These are phyloP conservation scores for Portunus trituberculatus DNA, from an alignment of 1,140 invertebrate species.

Conservation along the genomic window DNA sequence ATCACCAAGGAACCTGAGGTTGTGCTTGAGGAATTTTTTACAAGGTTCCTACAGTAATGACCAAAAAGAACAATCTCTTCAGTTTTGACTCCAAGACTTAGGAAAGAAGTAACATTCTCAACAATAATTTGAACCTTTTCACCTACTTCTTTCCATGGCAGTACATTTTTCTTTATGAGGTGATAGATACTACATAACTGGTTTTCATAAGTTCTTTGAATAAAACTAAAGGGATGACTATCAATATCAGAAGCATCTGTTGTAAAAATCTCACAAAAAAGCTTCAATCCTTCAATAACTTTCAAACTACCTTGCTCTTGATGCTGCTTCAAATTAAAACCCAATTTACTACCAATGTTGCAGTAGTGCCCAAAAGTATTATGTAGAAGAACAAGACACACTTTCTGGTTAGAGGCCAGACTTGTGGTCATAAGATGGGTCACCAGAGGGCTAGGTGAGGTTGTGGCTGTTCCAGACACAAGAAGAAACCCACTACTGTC, in stretches of 20 bases:
- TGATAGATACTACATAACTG: slow-evolving; percentile 57
- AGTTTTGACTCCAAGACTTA: slow-evolving; percentile 30
- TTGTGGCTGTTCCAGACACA: slow-evolving; percentile 44
- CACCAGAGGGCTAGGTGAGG: slow-evolving; percentile 48
- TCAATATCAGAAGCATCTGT: neutral
- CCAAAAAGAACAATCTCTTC: slow-evolving; percentile 49
- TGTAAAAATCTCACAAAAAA: slow-evolving; percentile 38
- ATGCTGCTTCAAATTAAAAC: slow-evolving; percentile 62
- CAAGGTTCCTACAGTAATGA: slow-evolving; percentile 54
- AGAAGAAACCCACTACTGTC: slow-evolving; percentile 47
- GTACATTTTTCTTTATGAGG: slow-evolving; percentile 37
- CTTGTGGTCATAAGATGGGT: slow-evolving; percentile 52
- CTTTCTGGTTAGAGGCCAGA: slow-evolving; percentile 37
- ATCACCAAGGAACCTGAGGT: slow-evolving; percentile 25
- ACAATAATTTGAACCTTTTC: slow-evolving; percentile 47
- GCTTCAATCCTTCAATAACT: slow-evolving; percentile 67
- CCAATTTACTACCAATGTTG: slow-evolving; percentile 63
- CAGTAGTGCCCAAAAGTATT: slow-evolving; percentile 65
- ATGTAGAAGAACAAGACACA: slow-evolving; percentile 60
- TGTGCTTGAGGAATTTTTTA: neutral
- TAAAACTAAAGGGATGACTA: slow-evolving; percentile 64
- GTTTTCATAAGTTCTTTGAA: slow-evolving; percentile 6
- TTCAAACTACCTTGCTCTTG: slow-evolving; percentile 50
- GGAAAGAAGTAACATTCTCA: slow-evolving; percentile 40
- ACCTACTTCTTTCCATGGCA: slow-evolving; percentile 48